Base-by-base conservation (phyloP, 2,888 invertebrate species). In the Hedya salicella region DNA sequence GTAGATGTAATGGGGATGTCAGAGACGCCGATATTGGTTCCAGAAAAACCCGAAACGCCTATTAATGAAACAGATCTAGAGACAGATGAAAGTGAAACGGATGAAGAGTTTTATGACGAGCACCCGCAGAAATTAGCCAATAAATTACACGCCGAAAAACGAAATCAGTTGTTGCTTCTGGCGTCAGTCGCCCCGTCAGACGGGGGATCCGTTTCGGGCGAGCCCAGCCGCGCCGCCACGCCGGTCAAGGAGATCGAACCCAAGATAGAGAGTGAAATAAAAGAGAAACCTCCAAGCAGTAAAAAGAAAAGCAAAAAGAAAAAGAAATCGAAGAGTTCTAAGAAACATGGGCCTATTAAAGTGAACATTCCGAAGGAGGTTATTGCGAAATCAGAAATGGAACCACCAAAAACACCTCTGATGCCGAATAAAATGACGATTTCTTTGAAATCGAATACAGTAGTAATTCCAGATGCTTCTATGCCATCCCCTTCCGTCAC, bases 51-150 rank as follows among this genome's bases (percentile, higher is more conserved):
- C 0, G 95, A 95, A 73, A 93, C 94, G 0, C 89, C 94, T 0
- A 94, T 97, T 69, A 93, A 94, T 39, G 97, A 97, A 87, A 96
- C 96, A 0, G 97, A 97, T 86, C 92, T 97, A 57, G 97, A 97
- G 74, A 97, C 97, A 0, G 95, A 96, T 14, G 96, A 97, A 83
- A 95, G 96, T 54, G 96, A 96, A 70, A 97, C 97, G 0, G 97
- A 97, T 82, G 97, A 97, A 88, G 97, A 97, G 74, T 97, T 97
- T 84, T 97, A 97, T 80, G 97, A 97, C 80, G 94, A 96, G 75
- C 94, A 96, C 83, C 97, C 97, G 0, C 96, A 96, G 75, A 93
- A 93, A 76, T 83, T 95, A 68, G 96, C 96, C 1, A 95, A 93
- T 71, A 96, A 96, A 80, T 75, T 96, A 61, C 83, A 96, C 53